These are phyloP conservation scores for Coptotermes formosanus DNA, from an alignment of 1,140 invertebrate species.

Conservation along the genomic window DNA sequence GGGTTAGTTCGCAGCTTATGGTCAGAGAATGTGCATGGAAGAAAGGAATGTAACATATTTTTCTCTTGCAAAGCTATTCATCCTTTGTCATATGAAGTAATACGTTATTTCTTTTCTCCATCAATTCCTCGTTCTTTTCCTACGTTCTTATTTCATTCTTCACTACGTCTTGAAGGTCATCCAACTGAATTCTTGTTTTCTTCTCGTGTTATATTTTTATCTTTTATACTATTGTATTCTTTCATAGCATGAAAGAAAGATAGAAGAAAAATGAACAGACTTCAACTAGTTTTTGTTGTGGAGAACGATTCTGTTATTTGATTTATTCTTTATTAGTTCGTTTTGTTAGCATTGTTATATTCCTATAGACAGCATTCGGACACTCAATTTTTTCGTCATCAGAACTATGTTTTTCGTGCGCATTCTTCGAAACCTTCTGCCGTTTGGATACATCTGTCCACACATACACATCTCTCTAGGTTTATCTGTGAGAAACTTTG, in stretches of 20 bases:
- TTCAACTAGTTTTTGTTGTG: constrained; percentile 5
- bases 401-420: background rate
- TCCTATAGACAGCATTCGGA: background rate
- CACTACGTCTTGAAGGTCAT: background rate
- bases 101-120: background rate
- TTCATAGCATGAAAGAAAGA: background rate
- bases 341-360: background rate
- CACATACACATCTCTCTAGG: background rate
- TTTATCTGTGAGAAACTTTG: background rate
- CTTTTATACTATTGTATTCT: background rate
- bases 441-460: background rate
- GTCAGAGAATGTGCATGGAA: background rate
- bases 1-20: background rate
- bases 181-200: background rate
- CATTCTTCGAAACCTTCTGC: background rate
- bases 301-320: background rate
- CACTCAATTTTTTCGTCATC: constrained; percentile 1
- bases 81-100: constrained; percentile 5
- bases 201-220: background rate
- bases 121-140: background rate
- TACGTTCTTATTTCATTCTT: background rate
- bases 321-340: constrained; percentile 19
- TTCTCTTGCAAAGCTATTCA: background rate
- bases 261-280: background rate
- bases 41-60: background rate